These are phyloP conservation scores for Ornithoptera priamus DNA, from an alignment of 2,888 invertebrate species.

Conservation along the genomic window DNA sequence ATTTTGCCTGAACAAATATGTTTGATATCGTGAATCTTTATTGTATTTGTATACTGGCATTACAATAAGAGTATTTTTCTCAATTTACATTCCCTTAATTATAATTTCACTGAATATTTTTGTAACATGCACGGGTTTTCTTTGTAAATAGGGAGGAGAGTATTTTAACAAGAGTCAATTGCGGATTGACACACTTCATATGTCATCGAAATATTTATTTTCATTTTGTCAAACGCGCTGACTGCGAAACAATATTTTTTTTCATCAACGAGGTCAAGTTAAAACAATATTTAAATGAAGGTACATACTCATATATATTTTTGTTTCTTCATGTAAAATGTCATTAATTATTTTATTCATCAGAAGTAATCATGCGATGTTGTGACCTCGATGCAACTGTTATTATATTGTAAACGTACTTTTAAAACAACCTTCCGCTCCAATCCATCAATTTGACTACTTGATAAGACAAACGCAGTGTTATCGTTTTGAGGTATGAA, in stretches of 20 bases:
- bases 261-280: background rate
- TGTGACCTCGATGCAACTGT: background rate
- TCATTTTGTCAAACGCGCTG: conserved; percentile 1
- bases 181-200: background rate
- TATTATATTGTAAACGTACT: background rate
- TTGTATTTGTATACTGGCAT: background rate
- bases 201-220: conserved; percentile 3
- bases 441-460: conserved; percentile 18
- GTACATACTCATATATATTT: background rate
- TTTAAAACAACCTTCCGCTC: conserved; percentile 2
- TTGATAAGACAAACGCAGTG: conserved; percentile 8
- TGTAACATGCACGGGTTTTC: background rate
- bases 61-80: background rate
- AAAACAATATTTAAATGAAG: background rate
- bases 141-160: background rate
- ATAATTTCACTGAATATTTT: background rate
- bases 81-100: background rate
- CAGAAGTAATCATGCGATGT: background rate
- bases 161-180: background rate
- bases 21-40: background rate
- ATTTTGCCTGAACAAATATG: background rate
- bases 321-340: background rate
- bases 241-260: background rate
- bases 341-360: background rate
- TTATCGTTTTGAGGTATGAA: conserved; percentile 12